These are phyloP conservation scores for Synanthedon myopaeformis DNA, from an alignment of 2,888 invertebrate species.

Conservation along the genomic window DNA sequence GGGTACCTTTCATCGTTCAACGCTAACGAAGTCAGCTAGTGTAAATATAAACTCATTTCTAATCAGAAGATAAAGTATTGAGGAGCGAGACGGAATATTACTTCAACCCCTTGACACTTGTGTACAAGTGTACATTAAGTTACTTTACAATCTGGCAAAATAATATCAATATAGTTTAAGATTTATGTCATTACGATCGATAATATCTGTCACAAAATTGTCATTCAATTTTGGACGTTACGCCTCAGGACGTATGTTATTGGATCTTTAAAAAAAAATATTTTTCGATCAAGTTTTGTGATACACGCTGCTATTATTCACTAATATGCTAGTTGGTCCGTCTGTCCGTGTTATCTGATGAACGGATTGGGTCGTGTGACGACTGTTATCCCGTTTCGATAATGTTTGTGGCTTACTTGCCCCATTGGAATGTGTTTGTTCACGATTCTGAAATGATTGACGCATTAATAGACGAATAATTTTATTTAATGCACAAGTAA, in stretches of 20 bases:
- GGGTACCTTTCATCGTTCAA: too few relatives aligned
- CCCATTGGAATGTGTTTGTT: not conserved
- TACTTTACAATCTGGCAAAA: too few relatives aligned
- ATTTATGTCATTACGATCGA: not conserved
- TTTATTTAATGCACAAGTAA: too few relatives aligned
- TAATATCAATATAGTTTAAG: not conserved
- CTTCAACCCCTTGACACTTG: too few relatives aligned
- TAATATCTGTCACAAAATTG: not conserved
- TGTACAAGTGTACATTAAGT: too few relatives aligned
- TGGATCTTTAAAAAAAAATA: not conserved
- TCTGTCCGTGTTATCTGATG: not conserved
- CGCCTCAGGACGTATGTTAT: not conserved
- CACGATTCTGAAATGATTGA: too few relatives aligned
- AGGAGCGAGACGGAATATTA: too few relatives aligned
- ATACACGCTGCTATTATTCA: constrained; percentile 6
- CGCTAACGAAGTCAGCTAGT: too few relatives aligned
- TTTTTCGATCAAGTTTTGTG: not conserved
- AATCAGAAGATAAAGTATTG: too few relatives aligned
- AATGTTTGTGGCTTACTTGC: not conserved
- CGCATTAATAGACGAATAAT: too few relatives aligned
- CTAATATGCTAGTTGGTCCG: not conserved
- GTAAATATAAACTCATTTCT: too few relatives aligned
- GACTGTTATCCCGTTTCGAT: not conserved
- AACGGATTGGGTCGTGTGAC: not conserved
- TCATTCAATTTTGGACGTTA: not conserved